Base-by-base conservation (phyloP, 2,113 vertebrate genomes). In the Bucco capensis region DNA sequence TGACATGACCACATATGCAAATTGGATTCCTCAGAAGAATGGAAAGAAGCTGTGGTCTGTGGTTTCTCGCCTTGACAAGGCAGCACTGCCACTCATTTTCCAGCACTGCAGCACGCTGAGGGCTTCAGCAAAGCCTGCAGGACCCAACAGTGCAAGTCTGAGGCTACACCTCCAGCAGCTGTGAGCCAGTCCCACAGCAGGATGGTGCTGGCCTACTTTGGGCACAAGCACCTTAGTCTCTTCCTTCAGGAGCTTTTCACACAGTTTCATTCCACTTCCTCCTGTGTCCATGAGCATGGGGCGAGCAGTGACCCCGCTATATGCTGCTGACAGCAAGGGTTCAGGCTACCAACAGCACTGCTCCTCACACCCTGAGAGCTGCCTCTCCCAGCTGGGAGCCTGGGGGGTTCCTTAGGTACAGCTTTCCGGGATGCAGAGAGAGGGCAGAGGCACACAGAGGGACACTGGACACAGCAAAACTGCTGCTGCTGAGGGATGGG, bases 11-110 rank as follows among this genome's bases (percentile, higher is more conserved):
- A 76, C 53, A 44, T 51, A 93, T 97, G 96, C 95, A 96, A 95
- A 97, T 62, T 80, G 24, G 90, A 89, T 92, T 96, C 96, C 95
- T 94, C 96, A 92, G 95, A 95, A 94, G 89, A 96, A 96, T 97
- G 98, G 97, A 98, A 98, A 98, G 92, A 95, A 89, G 89, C 77
- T 97, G 98, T 64, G 94, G 87, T 94, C 79, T 97, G 96, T 0
- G 96, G 98, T 98, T 98, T 96, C 88, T 97, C 76, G 50, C 94
- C 85, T 83, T 97, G 96, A 97, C 97, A 10, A 95, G 97, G 86
- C 81, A 72, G 57, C 19, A 53, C 6, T 7, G 37, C 74, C 75
- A 92, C 64, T 12, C 73, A 83, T 95, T 91, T 95, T 92, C 91
- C 96, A 96, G 87, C 3, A 37, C 83, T 64, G 24, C 53, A 17